These are phyloP conservation scores for Pristiophorus japonicus DNA, from an alignment of 2,113 vertebrate genomes.

Conservation along the genomic window DNA sequence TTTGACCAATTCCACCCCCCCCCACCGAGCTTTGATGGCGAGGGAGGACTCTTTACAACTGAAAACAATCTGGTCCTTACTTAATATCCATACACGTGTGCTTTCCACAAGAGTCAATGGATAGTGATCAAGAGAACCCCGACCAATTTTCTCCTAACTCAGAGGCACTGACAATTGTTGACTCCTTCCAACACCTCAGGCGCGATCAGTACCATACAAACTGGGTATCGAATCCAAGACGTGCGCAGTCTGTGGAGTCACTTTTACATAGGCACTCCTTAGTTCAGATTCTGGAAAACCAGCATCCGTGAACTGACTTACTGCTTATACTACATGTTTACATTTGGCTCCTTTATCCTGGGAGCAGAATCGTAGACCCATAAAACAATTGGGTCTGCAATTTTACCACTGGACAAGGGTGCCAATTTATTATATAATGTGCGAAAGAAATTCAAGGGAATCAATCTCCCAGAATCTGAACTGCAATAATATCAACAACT, in stretches of 20 bases:
- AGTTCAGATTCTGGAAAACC: not conserved
- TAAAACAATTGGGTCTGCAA: not conserved
- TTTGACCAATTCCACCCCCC: not conserved
- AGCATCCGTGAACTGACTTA: not conserved
- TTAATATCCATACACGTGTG: not conserved
- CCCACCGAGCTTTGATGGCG: not conserved
- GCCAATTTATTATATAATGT: not conserved
- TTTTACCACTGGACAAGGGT: not conserved
- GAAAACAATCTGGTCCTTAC: not conserved
- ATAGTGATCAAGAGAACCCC: not conserved
- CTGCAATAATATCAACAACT: not conserved
- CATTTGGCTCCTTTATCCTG: too few species aligned
- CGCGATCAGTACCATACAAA: not conserved
- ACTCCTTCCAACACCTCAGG: not conserved
- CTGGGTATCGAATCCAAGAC: not conserved
- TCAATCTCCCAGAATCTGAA: not conserved
- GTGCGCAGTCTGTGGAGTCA: not conserved
- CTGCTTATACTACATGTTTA: not conserved
- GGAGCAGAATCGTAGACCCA: not conserved
- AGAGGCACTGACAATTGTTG: too few species aligned
- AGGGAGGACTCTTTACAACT: not conserved
- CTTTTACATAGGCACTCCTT: not conserved
- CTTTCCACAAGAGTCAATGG: not conserved
- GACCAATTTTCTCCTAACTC: not conserved
- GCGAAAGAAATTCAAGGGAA: not conserved